These are phyloP conservation scores for Scomber japonicus DNA, from an alignment of 2,113 vertebrate species.

Conservation along the genomic window DNA sequence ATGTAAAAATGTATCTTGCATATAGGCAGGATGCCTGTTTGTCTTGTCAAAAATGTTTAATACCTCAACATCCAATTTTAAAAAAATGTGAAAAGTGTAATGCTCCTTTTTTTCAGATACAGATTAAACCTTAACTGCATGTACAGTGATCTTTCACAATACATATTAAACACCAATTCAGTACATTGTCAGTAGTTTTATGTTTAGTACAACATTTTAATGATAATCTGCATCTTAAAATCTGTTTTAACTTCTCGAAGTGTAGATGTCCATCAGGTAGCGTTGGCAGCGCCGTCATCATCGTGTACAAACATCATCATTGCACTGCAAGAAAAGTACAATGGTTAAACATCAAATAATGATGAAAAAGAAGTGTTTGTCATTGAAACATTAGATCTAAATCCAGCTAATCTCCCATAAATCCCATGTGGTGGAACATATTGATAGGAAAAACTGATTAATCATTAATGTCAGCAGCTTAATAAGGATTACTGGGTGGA, in stretches of 20 bases:
- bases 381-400: background rate
- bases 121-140: too few relatives aligned
- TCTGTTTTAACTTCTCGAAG: background rate
- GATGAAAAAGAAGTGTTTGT: background rate
- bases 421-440: background rate
- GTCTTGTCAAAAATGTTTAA: background rate
- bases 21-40: background rate
- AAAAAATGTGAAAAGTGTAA: too few relatives aligned
- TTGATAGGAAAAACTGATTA: background rate
- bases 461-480: background rate
- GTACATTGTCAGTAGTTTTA: conserved; percentile 3
- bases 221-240: background rate
- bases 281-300: conserved; percentile 47
- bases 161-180: background rate
- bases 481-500: background rate
- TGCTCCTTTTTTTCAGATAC: too few relatives aligned
- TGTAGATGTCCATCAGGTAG: background rate
- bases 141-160: too few relatives aligned
- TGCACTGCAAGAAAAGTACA: conserved; percentile 77
- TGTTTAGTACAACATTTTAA: background rate
- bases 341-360: background rate
- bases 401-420: background rate
- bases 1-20: background rate
- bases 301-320: conserved; percentile 78
- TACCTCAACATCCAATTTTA: background rate